phyloP scores from a whole-genome alignment of 2,888 invertebrate species.

The Euplexia lucipara region DNA sequence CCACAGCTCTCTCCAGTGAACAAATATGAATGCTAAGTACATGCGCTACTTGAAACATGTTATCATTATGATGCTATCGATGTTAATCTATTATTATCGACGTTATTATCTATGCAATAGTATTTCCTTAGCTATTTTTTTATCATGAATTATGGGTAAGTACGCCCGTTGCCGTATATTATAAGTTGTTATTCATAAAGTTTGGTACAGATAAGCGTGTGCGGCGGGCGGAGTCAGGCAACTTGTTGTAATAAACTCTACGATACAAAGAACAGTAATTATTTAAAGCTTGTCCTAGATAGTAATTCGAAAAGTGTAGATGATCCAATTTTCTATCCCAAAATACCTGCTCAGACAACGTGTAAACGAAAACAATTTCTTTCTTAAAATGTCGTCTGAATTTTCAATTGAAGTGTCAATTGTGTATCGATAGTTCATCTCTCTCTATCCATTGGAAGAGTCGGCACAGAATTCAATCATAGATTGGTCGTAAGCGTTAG shows the following conservation, averaged over 20 bases:
- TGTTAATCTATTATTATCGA: constrained; percentile 65
- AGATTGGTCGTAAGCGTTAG: constrained; percentile 52
- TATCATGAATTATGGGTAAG: constrained; percentile 61
- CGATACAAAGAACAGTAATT: constrained; percentile 11
- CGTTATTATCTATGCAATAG: constrained; percentile 67
- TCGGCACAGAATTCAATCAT: constrained; percentile 62
- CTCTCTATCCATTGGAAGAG: constrained; percentile 37
- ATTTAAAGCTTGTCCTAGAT: not conserved
- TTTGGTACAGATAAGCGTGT: constrained; percentile 50
- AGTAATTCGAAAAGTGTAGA: not conserved
- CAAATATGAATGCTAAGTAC: constrained; percentile 21
- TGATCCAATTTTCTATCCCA: not conserved
- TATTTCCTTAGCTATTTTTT: constrained; percentile 62
- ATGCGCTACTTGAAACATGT: constrained; percentile 34
- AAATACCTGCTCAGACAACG: not conserved
- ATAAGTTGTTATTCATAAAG: constrained; percentile 62
- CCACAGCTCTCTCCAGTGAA: not conserved
- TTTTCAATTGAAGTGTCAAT: constrained; percentile 31
- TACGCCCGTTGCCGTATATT: constrained; percentile 46
- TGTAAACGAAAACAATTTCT: constrained; percentile 1
- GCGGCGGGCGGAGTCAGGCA: constrained; percentile 8
- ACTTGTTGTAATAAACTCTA: constrained; percentile 29
- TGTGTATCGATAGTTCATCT: constrained; percentile 39
- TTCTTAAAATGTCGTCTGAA: constrained; percentile 13
- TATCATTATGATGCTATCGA: constrained; percentile 62